These are phyloP conservation scores for Camptogramma bilineatum DNA, from an alignment of 2,888 invertebrate genomes.

Conservation along the genomic window DNA sequence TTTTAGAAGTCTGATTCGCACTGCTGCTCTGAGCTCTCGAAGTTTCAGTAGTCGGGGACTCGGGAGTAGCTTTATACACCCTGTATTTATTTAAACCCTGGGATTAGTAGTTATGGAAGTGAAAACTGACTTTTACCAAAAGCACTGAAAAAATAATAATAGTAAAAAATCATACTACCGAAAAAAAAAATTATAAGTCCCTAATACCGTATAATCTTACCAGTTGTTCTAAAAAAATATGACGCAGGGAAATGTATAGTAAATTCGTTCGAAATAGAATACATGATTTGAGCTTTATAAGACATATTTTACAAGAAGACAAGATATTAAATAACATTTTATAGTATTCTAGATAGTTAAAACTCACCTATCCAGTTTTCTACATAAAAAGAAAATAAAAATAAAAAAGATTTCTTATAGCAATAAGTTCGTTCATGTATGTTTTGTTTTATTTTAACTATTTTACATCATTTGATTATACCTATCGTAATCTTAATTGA, in stretches of 20 bases:
- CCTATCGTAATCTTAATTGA: not conserved
- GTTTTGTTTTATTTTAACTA: not conserved
- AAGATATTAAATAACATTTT: not conserved
- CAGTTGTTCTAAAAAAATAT: constrained; percentile 3
- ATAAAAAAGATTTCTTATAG: constrained; percentile 2
- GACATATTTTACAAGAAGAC: not conserved
- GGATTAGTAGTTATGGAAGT: too few species aligned
- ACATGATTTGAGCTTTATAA: constrained; percentile 23
- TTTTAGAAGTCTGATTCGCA: too few species aligned
- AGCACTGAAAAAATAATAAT: too few species aligned
- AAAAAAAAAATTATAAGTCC: not conserved
- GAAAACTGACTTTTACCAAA: too few species aligned
- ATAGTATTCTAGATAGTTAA: not conserved
- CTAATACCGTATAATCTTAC: constrained; percentile 4
- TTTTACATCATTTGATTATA: constrained; percentile 3
- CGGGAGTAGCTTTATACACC: too few species aligned
- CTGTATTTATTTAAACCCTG: too few species aligned
- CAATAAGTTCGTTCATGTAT: constrained; percentile 26
- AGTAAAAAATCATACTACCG: too few species aligned
- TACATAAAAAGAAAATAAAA: constrained; percentile 1
- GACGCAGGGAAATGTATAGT: constrained; percentile 21
- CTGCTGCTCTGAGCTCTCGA: too few species aligned
- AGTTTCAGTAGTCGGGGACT: too few species aligned
- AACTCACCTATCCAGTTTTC: not conserved
- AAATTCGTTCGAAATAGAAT: constrained; percentile 37